phyloP scores from a whole-genome alignment of 2,888 invertebrate species.

The Noctua janthina region DNA sequence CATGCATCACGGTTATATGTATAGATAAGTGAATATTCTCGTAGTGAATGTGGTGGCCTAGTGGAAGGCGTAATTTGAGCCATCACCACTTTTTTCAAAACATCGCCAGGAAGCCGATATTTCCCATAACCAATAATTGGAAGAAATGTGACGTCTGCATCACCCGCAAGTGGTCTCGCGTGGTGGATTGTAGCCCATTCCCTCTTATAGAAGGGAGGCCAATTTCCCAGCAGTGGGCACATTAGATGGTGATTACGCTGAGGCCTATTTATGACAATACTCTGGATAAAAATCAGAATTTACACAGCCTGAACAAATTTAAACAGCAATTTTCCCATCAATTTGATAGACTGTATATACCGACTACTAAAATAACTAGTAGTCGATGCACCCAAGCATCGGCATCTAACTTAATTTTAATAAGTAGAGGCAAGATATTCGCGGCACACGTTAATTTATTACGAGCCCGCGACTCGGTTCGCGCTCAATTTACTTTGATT shows the following conservation, averaged over 20 bases:
- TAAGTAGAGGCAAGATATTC: conserved; percentile 37
- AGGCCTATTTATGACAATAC: background rate
- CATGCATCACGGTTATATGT: background rate
- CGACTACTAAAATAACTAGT: conserved; percentile 30
- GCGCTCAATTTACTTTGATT: conserved; percentile 62
- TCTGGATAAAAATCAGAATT: background rate
- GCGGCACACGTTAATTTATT: conserved; percentile 59
- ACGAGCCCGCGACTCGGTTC: conserved; percentile 46
- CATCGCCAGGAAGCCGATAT: background rate
- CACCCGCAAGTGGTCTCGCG: background rate
- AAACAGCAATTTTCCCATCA: background rate
- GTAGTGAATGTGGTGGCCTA: background rate
- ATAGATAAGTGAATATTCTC: background rate
- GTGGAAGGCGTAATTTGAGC: too few species aligned
- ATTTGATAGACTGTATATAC: conserved; percentile 10
- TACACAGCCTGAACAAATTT: background rate
- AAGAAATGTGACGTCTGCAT: background rate
- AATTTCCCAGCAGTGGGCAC: background rate
- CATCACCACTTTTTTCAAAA: background rate
- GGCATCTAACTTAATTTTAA: conserved; percentile 45
- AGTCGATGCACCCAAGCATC: conserved; percentile 39
- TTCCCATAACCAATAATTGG: background rate
- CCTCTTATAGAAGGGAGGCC: background rate
- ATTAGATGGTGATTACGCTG: background rate
- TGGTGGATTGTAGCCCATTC: background rate